Percentiles rank a stretch among this genome's conserved stretches.
Conservation (phyloP, 2,888 invertebrate genomes). For the Andrena marginata region DNA sequence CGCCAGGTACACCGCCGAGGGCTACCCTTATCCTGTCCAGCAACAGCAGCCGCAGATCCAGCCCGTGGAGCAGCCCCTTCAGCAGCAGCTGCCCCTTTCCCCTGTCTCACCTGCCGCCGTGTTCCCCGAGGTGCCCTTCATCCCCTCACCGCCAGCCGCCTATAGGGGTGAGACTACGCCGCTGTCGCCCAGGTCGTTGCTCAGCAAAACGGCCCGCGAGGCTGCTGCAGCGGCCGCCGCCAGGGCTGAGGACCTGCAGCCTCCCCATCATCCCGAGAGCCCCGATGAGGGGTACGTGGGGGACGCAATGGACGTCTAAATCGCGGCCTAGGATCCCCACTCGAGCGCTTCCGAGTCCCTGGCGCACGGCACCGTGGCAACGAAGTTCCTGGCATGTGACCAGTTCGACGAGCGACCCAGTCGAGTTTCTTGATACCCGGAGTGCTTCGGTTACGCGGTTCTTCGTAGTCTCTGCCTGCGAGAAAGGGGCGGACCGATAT, state of each 20-base stretch:
- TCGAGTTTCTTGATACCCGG: no score
- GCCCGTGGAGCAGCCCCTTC: slow-evolving; percentile 85
- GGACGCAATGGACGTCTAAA: slow-evolving; percentile 86
- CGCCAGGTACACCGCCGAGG: slow-evolving; percentile 91
- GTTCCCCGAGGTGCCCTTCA: slow-evolving; percentile 85
- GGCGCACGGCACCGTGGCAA: no score
- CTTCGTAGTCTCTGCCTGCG: no score
- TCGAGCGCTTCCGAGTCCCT: no score
- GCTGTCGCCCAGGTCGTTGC: slow-evolving; percentile 86
- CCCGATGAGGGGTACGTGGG: slow-evolving; percentile 96
- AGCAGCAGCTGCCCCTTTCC: slow-evolving; percentile 73
- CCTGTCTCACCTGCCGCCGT: slow-evolving; percentile 78
- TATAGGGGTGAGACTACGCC: slow-evolving; percentile 88
- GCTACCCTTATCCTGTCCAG: slow-evolving; percentile 89
- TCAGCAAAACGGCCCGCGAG: slow-evolving; percentile 83
- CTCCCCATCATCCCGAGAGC: slow-evolving; percentile 88
- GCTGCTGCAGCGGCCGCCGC: slow-evolving; percentile 86
- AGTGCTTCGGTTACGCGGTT: no score
- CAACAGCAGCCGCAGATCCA: slow-evolving; percentile 77
- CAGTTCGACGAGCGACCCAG: no score
- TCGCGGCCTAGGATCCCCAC: no score
- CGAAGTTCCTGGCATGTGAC: no score
- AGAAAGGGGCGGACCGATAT: no score
- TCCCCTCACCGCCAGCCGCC: slow-evolving; percentile 90
- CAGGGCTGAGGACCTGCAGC: slow-evolving; percentile 87